These are phyloP conservation scores for Sinhomidia bicolor DNA, from an alignment of 2,888 invertebrate genomes.

Conservation along the genomic window DNA sequence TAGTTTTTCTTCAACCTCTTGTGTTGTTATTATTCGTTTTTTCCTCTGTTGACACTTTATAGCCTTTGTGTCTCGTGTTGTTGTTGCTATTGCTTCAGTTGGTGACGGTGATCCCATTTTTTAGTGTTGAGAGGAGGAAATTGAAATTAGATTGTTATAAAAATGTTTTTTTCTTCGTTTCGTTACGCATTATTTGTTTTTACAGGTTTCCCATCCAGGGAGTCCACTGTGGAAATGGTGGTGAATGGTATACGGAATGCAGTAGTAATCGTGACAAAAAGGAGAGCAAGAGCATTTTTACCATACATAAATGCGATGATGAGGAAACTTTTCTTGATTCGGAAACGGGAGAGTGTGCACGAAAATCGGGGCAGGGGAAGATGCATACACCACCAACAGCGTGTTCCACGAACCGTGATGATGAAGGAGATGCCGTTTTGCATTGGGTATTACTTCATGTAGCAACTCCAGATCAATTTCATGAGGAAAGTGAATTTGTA, in stretches of 20 bases:
- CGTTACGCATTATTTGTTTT: slow-evolving; percentile 47
- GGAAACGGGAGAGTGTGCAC: slow-evolving; percentile 7
- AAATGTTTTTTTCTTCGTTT: slow-evolving; percentile 6
- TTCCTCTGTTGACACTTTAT: slow-evolving; percentile 30
- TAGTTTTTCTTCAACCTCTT: slow-evolving; percentile 1
- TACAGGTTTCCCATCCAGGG: slow-evolving; percentile 44
- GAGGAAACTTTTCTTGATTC: background rate
- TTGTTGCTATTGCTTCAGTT: background rate
- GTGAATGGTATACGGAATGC: slow-evolving; percentile 17
- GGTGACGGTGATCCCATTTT: background rate
- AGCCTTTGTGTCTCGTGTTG: background rate
- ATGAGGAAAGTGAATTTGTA: background rate
- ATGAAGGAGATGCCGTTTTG: background rate
- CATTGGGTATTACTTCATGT: slow-evolving; percentile 1
- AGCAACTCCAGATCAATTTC: background rate
- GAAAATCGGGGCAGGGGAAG: slow-evolving; percentile 1
- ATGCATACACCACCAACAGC: background rate
- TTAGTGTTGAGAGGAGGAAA: slow-evolving; percentile 2
- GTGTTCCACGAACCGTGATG: slow-evolving; percentile 16
- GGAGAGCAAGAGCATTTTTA: background rate
- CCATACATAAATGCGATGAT: slow-evolving; percentile 4
- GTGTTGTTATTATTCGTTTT: background rate
- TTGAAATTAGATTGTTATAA: slow-evolving; percentile 48
- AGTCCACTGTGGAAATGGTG: slow-evolving; percentile 5
- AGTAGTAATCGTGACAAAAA: background rate